Evolutionary conservation across 2,113 vertebrate species (phyloP).

Genomic region (Periophthalmus modestus): DNA sequence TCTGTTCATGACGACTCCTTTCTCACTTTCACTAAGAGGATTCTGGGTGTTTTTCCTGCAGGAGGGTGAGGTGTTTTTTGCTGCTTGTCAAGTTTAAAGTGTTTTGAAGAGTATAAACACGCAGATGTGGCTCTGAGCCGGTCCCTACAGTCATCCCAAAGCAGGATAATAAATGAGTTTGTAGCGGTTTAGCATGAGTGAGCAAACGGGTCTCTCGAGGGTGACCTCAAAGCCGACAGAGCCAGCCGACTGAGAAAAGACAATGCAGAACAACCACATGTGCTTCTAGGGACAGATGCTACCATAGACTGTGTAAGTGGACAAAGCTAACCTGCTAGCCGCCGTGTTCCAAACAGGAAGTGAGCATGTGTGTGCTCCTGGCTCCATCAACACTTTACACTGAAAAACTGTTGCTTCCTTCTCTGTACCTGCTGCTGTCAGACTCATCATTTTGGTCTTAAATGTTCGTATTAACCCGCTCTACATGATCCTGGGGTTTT

Average conservation of each 20-base stretch:
- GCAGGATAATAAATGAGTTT: conserved; percentile 47
- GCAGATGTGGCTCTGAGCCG: conserved; percentile 18
- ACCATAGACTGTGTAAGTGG: too few relatives aligned
- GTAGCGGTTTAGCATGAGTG: conserved; percentile 21
- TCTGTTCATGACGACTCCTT: conserved; percentile 29
- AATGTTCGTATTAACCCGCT: too few relatives aligned
- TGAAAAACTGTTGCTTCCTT: too few relatives aligned
- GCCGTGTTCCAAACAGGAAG: too few relatives aligned
- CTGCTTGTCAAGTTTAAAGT: conserved; percentile 30
- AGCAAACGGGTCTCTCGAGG: conserved; percentile 21
- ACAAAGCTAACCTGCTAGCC: too few relatives aligned
- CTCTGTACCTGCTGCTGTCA: too few relatives aligned
- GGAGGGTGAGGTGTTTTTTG: conserved; percentile 10
- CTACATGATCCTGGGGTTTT: too few relatives aligned
- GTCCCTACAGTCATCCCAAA: conserved; percentile 26
- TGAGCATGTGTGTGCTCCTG: too few relatives aligned
- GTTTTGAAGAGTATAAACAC: conserved; percentile 26
- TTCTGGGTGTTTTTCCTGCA: conserved; percentile 39
- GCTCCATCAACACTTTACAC: too few relatives aligned
- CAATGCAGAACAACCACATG: not conserved
- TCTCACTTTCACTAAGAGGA: conserved; percentile 25
- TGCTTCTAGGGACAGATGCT: not conserved
- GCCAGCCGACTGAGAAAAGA: conserved; percentile 14
- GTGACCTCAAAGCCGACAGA: conserved; percentile 33
- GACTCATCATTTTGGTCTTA: too few relatives aligned